phyloP scores from a whole-genome alignment of 2,113 vertebrate species.

The Brienomyrus longianalis region DNA sequence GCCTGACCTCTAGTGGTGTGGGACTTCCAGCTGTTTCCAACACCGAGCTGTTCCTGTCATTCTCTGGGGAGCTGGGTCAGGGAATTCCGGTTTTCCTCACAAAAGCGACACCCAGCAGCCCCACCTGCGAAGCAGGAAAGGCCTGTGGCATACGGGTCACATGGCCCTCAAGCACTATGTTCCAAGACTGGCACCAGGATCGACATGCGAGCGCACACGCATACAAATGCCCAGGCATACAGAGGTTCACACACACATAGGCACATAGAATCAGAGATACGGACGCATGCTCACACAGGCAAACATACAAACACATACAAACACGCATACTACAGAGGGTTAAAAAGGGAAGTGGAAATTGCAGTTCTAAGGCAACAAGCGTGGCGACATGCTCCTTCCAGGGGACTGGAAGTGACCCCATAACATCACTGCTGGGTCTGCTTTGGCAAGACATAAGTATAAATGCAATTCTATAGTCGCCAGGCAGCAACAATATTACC shows the following conservation, averaged over 20 bases:
- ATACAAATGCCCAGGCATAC: not conserved
- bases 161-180: not conserved
- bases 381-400: not conserved
- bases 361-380: constrained; percentile 2
- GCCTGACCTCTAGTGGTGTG: not conserved
- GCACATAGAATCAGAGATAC: not conserved
- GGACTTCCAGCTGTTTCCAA: too few species aligned
- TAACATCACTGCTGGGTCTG: not conserved
- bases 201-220: not conserved
- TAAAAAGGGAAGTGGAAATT: not conserved
- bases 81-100: not conserved
- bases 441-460: constrained; percentile 15
- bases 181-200: not conserved
- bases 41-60: not conserved
- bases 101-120: not conserved
- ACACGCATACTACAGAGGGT: constrained; percentile 11
- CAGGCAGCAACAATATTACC: constrained; percentile 5
- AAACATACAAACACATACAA: constrained; percentile 10
- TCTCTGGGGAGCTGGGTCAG: not conserved
- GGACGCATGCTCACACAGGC: constrained; percentile 18
- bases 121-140: not conserved
- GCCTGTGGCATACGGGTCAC: not conserved
- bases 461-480: not conserved
- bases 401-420: not conserved
- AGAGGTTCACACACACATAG: not conserved